These are phyloP conservation scores for Anguilla marmorata DNA, from an alignment of 2,797 vertebrate genomes.

Conservation along the genomic window DNA sequence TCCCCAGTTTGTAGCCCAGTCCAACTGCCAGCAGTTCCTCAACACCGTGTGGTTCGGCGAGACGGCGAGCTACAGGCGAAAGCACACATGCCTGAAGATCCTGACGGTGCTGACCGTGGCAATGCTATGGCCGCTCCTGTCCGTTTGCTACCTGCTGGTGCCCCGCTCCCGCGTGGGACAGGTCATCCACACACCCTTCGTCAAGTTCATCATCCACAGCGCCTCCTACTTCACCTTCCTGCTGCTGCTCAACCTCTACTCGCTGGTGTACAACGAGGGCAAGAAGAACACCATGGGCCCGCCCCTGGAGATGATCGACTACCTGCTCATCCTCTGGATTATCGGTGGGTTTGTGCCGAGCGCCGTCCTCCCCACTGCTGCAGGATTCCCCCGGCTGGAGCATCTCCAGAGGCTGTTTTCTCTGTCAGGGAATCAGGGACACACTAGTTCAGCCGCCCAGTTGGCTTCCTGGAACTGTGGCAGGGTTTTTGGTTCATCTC, in stretches of 20 bases:
- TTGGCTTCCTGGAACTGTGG: conserved; percentile 42
- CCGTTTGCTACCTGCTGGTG: conserved; percentile 91
- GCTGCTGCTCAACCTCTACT: conserved; percentile 94
- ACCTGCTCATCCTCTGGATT: conserved; percentile 95
- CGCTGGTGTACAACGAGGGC: conserved; percentile 91
- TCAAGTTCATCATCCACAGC: conserved; percentile 99
- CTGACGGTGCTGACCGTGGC: conserved; percentile 89
- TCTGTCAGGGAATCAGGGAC: conserved; percentile 62
- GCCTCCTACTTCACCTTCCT: conserved; percentile 98
- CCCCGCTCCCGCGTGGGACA: conserved; percentile 92
- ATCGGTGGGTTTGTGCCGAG: conserved; percentile 79
- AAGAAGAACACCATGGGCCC: conserved; percentile 97
- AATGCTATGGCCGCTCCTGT: conserved; percentile 93
- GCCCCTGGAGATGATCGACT: conserved; percentile 89
- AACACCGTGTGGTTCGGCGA: conserved; percentile 99
- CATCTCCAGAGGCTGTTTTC: conserved; percentile 24
- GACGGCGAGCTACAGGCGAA: conserved; percentile 93
- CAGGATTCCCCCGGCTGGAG: conserved; percentile 33
- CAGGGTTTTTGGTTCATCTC: conserved; percentile 4
- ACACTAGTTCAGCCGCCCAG: conserved; percentile 51
- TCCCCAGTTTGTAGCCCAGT: conserved; percentile 92
- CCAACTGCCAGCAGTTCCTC: conserved; percentile 98
- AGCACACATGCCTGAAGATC: conserved; percentile 96
- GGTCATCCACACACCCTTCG: conserved; percentile 97
- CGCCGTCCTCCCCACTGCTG: neutral